Percentiles rank a stretch among this genome's conserved stretches.
Conservation (phyloP, 1,140 invertebrate genomes). For the Chironomus tepperi region DNA sequence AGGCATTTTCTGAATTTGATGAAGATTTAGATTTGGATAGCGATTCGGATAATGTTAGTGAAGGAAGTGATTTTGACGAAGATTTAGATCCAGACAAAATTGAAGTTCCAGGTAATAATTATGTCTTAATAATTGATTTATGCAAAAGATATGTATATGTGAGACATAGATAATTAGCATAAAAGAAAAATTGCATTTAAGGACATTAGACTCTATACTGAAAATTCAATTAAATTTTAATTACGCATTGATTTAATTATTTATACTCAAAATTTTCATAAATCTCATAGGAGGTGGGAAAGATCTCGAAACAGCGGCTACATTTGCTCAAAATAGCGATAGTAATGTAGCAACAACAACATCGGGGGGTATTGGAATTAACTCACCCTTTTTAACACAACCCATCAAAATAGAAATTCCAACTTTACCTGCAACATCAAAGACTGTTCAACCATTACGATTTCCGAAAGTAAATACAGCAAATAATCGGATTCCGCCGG, state of each 20-base stretch:
- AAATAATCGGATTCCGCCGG: slow-evolving; percentile 24
- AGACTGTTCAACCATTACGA: slow-evolving; percentile 30
- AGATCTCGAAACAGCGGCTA: slow-evolving; percentile 63
- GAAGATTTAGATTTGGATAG: slow-evolving; percentile 30
- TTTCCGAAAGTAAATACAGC: slow-evolving; percentile 29
- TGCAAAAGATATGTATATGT: background rate
- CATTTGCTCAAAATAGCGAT: slow-evolving; percentile 44
- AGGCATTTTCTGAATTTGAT: slow-evolving; percentile 31
- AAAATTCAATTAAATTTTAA: slow-evolving; percentile 24
- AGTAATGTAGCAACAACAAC: slow-evolving; percentile 30
- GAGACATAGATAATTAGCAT: slow-evolving; percentile 23
- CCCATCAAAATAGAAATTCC: background rate
- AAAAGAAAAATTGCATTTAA: background rate
- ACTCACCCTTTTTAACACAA: background rate
- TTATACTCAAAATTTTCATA: slow-evolving; percentile 25
- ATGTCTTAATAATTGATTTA: slow-evolving; percentile 23
- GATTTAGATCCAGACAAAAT: slow-evolving; percentile 85
- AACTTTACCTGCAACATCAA: background rate
- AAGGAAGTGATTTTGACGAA: slow-evolving; percentile 73
- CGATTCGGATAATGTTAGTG: slow-evolving; percentile 47
- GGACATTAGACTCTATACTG: background rate
- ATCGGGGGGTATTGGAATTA: slow-evolving; percentile 30
- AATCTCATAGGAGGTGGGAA: slow-evolving; percentile 59
- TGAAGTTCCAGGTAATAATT: slow-evolving; percentile 67
- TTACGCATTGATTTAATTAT: slow-evolving; percentile 1